phyloP scores from a whole-genome alignment of 2,888 invertebrate species.

The Andrena dorsata region DNA sequence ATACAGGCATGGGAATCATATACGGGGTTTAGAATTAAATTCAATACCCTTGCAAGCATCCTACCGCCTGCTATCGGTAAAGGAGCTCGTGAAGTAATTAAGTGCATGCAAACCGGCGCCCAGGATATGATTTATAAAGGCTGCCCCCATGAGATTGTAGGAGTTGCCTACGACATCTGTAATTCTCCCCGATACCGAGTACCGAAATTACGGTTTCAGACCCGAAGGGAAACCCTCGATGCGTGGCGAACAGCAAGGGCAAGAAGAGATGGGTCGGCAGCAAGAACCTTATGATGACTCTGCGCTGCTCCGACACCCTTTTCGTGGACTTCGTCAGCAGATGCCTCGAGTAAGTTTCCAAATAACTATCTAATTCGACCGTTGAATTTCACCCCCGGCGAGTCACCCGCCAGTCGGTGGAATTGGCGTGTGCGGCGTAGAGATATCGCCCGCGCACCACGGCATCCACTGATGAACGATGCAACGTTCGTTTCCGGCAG shows the following conservation, averaged over 20 bases:
- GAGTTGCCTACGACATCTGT: neutral
- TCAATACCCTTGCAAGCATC: neutral
- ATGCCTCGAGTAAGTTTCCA: slow-evolving; percentile 93
- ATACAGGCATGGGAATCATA: neutral
- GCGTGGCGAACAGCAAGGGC: slow-evolving; percentile 96
- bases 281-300: slow-evolving; percentile 92
- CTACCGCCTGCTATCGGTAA: neutral
- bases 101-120: no score
- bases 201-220: slow-evolving; percentile 59
- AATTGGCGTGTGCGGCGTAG: no score
- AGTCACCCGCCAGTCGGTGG: no score
- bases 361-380: neutral
- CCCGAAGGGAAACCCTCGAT: slow-evolving; percentile 93
- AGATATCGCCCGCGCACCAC: no score
- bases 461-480: slow-evolving; percentile 13
- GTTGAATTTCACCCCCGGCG: no score
- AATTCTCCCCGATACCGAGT: slow-evolving; percentile 8
- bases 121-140: no score
- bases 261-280: slow-evolving; percentile 95
- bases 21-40: neutral
- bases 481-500: slow-evolving; percentile 84
- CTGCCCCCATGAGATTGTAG: no score
- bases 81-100: no score
- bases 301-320: slow-evolving; percentile 94
- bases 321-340: slow-evolving; percentile 96